A percentile compares a stretch with the other conserved stretches of the same genome.
Evolutionary conservation across 2,797 vertebrate genomes (phyloP).

Genomic region (Myotis vivesi): DNA sequence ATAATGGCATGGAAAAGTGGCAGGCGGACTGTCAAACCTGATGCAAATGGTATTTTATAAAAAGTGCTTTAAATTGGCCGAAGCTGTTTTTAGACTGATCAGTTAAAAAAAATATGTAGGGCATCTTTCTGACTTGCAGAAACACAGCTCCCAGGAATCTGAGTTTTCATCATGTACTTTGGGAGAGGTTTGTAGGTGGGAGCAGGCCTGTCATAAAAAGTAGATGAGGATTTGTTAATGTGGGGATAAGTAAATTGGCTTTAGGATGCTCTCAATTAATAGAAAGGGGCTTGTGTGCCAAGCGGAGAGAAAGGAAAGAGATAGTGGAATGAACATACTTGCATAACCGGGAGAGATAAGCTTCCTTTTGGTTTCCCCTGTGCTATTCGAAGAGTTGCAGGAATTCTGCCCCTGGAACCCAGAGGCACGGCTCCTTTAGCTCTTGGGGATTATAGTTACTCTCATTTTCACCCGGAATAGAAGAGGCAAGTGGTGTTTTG

Average conservation of each 20-base stretch:
- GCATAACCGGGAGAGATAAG: not conserved
- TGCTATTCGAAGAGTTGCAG: not conserved
- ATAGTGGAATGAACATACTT: not conserved
- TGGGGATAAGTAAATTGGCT: conserved; percentile 42
- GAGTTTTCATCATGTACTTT: conserved; percentile 41
- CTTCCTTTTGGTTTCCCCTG: conserved; percentile 14
- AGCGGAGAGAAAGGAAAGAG: not conserved
- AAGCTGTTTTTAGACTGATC: conserved; percentile 77
- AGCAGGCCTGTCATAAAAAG: not conserved
- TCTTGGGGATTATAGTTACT: not conserved
- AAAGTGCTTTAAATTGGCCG: conserved; percentile 76
- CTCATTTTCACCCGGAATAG: not conserved
- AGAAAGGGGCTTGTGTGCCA: not conserved
- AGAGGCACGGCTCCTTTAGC: not conserved
- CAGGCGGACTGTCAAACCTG: conserved; percentile 67
- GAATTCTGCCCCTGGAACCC: conserved; percentile 43
- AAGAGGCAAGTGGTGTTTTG: conserved; percentile 10
- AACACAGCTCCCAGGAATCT: not conserved
- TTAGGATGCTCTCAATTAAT: not conserved
- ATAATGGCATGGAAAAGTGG: conserved; percentile 63
- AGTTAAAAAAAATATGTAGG: conserved; percentile 70
- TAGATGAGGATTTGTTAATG: conserved; percentile 19
- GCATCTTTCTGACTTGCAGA: conserved; percentile 62
- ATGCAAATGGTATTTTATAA: conserved; percentile 75
- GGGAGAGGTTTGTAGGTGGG: not conserved